Base-by-base conservation (phyloP, 2,797 vertebrate genomes). In the Morelia viridis region DNA sequence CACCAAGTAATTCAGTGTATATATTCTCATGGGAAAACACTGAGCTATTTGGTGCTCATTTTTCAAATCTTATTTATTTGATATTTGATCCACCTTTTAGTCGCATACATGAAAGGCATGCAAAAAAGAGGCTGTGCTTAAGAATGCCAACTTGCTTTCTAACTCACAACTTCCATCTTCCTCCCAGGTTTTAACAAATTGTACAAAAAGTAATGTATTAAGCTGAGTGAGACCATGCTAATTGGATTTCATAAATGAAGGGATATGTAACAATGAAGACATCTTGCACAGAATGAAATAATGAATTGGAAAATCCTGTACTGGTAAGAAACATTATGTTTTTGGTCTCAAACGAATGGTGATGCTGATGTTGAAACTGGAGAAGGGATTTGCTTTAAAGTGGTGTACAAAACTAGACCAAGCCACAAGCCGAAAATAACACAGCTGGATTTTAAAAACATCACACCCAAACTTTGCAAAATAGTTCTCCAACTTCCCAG, bases 221-320 rank as follows among this genome's bases (percentile, higher is more conserved):
- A 94, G 83, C 64, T 93, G 89, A 91, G 57, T n/a, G 53, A 93
- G 68, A 90, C 41, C 58, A 56, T 56, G 85, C 61, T 85, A 87
- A 11, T 0, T 2, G 15, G 0, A 0, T 26, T 6, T 94, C 86
- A 91, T 95, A 95, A 94, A 93, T 94, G 92, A 94, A 93, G 24
- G 83, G 88, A 17, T n/a, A 92, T 92, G 90, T 88, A 93, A 76
- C 86, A 88, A 94, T 93, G 90, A 89, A 95, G 95, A 53, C 22
- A 68, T 91, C 17, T 85, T 68, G n/a, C 1, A 22, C 3, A 41
- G 53, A 58, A n/a, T 26, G 83, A 87, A 90, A 62, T 12, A 89
- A 19, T 7, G 46, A 5, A 61, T 17, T 22, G 90, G 65, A 93
- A 94, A 26, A 91, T 84, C 46, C 86, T 94, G 12, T 31, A 94